Evolutionary conservation across 2,888 invertebrate genomes (phyloP).

Genomic region (Scelioninae gen. 2): DNA sequence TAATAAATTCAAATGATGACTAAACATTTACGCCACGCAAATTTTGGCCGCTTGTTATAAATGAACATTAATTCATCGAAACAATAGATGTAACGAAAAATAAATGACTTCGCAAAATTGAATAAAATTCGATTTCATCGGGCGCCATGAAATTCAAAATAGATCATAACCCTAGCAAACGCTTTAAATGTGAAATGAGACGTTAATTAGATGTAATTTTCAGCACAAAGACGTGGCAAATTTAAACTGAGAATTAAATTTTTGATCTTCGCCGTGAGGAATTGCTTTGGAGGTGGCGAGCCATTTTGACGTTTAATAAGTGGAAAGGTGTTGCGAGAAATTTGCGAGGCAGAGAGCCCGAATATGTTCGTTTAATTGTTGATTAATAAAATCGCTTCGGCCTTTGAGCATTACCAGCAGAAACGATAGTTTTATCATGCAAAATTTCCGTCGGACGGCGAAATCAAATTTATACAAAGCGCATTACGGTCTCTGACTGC

Average conservation of each 20-base stretch:
- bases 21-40: too few relatives aligned
- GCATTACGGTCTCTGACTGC: constrained; percentile 43
- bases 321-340: constrained; percentile 27
- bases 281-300: constrained; percentile 7
- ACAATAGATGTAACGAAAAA: too few relatives aligned
- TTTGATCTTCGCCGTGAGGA: constrained; percentile 19
- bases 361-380: constrained; percentile 40
- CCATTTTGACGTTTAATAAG: constrained; percentile 28
- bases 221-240: constrained; percentile 30
- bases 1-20: too few relatives aligned
- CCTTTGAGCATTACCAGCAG: constrained; percentile 38
- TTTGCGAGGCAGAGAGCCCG: constrained; percentile 22
- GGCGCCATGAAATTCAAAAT: too few relatives aligned
- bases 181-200: too few relatives aligned
- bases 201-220: constrained; percentile 17
- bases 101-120: too few relatives aligned
- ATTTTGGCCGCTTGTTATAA: too few relatives aligned
- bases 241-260: constrained; percentile 22
- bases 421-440: constrained; percentile 47
- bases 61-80: too few relatives aligned
- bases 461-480: constrained; percentile 48
- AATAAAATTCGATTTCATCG: too few relatives aligned
- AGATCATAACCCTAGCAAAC: too few relatives aligned
- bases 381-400: constrained; percentile 44
- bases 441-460: constrained; percentile 21